Base-by-base conservation (phyloP, 2,797 vertebrate genomes). In the Lindbergichthys nudifrons region DNA sequence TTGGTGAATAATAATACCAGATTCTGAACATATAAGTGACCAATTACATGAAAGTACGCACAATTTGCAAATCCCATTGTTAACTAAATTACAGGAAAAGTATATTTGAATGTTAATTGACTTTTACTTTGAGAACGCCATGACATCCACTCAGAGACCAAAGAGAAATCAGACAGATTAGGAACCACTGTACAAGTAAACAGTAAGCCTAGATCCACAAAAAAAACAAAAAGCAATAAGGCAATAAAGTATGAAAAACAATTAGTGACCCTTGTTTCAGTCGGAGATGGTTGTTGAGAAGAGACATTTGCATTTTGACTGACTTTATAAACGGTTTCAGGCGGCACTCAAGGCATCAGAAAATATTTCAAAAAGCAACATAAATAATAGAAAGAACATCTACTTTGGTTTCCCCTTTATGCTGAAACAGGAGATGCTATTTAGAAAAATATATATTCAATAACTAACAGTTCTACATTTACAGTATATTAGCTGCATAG, bases 401-500 rank as follows among this genome's bases (percentile, higher is more conserved):
- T 82, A 89, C 66, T 88, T 84, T 85, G 69, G 73, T 84, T 88
- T 89, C 53, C 88, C 77, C 71, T 85, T 83, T 80, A 70, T 71
- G 82, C 79, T 79, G 73, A 89, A 81, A 87, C 43, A 50, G 60
- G 62, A 90, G 65, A 84, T 70, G 81, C 73, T 84, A 84, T 76
- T 90, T 88, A 91, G 86, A 91, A 90, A 90, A 90, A 90, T 89
- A 91, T 84, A 86, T 86, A 82, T 89, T 87, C 65, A 90, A 91
- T 92, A 87, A 88, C 82, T 88, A 89, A 91, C 83, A 88, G 77
- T 75, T 87, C 84, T 89, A 90, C 77, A 89, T 83, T 89, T 90
- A 85, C 87, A 86, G 83, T 90, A 75, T 83, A 88, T 87, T 87
- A 89, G 86, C 91, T 94, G 93, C 92, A 93, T 93, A 93, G 92